Percentiles rank a stretch among this genome's conserved stretches.
Evolutionary conservation across 1,140 invertebrate genomes (phyloP).

Genomic region (Littorina saxatilis): DNA sequence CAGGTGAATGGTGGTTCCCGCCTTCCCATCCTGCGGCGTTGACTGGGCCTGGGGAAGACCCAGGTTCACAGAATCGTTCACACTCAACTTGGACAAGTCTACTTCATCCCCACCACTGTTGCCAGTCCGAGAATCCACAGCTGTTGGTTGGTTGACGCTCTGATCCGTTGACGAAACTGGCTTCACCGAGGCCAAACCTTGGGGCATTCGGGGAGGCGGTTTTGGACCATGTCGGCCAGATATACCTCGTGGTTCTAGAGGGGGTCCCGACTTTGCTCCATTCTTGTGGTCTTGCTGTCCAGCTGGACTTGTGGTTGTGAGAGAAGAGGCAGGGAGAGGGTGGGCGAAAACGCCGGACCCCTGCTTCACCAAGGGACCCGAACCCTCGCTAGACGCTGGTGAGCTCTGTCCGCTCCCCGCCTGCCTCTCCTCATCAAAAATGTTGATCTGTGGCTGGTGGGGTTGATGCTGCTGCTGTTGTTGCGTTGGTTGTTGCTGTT

Average conservation of each 20-base stretch:
- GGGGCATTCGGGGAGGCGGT: constrained; percentile 25
- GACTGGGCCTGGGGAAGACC: constrained; percentile 11
- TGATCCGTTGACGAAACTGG: background rate
- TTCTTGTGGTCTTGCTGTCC: background rate
- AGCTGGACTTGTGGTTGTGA: background rate
- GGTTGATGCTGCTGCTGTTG: constrained; percentile 36
- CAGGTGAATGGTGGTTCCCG: constrained; percentile 23
- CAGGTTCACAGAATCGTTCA: background rate
- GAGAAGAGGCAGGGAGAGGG: background rate
- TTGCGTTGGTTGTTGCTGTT: background rate
- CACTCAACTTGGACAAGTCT: background rate
- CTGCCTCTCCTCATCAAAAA: constrained; percentile 65
- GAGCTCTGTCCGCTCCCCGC: constrained; percentile 73
- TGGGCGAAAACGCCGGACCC: constrained; percentile 2
- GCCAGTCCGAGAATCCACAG: background rate
- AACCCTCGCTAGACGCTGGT: constrained; percentile 68
- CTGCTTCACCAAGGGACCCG: constrained; percentile 40
- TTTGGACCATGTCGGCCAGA: background rate
- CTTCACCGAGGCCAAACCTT: background rate
- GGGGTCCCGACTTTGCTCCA: background rate
- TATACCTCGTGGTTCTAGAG: background rate
- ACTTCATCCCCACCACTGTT: background rate
- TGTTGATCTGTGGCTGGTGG: constrained; percentile 56
- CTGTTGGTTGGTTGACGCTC: background rate
- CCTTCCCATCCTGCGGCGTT: constrained; percentile 14